Base-by-base conservation (phyloP, 1,140 invertebrate species). In the Drosophila navojoa region DNA sequence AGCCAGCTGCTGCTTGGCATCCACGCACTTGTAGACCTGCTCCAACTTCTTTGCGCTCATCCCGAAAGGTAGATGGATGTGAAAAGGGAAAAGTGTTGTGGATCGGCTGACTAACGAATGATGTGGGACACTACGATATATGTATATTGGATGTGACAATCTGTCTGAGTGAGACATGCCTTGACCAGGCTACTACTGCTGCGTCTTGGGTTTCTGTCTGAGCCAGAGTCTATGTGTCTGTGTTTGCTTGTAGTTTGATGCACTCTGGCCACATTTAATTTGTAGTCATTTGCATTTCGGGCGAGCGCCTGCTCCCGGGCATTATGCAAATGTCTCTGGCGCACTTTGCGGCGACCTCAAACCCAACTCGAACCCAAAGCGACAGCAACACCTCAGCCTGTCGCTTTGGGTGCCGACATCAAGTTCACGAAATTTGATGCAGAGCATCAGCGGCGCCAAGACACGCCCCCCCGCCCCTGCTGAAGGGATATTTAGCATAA, bases 301-400 rank as follows among this genome's bases (percentile, higher is more conserved):
- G 45, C 49, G 57, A 27, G 35, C 35, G 2, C 32, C 6, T 5
- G 27, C 5, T 0, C 19, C 44, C 15, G 35, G 64, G 81, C 63
- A 90, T 90, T 90, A 90, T 90, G 86, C 74, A 90, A 90, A 90
- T 90, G 52, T 85, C 42, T 71, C 61, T 66, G 72, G 85, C 80
- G 80, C 77, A 89, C 84, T 89, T 90, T 90, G 78, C 53, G 77
- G 86, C 76, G 73, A 81, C 79, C 79, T 76, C 66, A 76, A 70
- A 68, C 60, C 70, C 63, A 47, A 22, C 19, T 3, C 19, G 19
- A 22, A 22, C 19, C 19, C 19, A 22, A 22, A 22, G 19, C 19
- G 19, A 22, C 19, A 72, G 59, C 64, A 77, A 68, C 77, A 85
- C 64, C 70, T 68, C 68, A 57, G 77, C 80, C 79, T 80, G 81